Percentiles rank a stretch among this genome's conserved stretches.
Evolutionary conservation across 30 jellyfish, hydroid and myxozoan genomes (phyloP).

Genomic region (Chironex yamaguchii): DNA sequence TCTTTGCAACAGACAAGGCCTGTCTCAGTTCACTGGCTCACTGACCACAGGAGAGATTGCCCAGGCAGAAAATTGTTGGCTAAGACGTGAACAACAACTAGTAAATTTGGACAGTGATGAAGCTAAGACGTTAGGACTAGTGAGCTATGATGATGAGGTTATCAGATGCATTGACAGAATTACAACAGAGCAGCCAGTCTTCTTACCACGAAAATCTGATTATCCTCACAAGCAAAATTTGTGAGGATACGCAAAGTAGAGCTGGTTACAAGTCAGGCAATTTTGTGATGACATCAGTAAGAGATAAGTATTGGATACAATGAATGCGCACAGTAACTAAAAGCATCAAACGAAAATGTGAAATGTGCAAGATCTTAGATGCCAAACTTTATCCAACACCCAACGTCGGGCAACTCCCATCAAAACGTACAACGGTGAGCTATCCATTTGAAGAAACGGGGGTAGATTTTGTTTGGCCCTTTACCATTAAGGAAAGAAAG

Average conservation of each 20-base stretch:
- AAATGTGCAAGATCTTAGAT: slow-evolving; percentile 44
- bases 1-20: no score
- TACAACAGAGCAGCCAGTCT: neutral
- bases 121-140: slow-evolving; percentile 14
- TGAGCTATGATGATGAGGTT: neutral
- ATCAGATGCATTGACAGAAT: slow-evolving; percentile 28
- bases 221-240: slow-evolving; percentile 4
- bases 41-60: slow-evolving; percentile 43
- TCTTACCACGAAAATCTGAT: neutral
- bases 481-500: neutral
- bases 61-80: neutral
- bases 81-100: slow-evolving; percentile 2
- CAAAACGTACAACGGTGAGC: slow-evolving; percentile 17
- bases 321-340: slow-evolving; percentile 20
- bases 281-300: neutral
- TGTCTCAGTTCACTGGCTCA: slow-evolving; percentile 10
- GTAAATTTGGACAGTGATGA: neutral
- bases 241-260: neutral
- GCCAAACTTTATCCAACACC: slow-evolving; percentile 57
- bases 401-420: slow-evolving; percentile 28
- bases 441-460: slow-evolving; percentile 47
- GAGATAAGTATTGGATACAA: slow-evolving; percentile 32
- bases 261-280: slow-evolving; percentile 9
- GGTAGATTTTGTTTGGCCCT: slow-evolving; percentile 44
- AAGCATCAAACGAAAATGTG: slow-evolving; percentile 34